phyloP scores from a whole-genome alignment of 2,113 vertebrate species.

The Eubucco bourcierii region DNA sequence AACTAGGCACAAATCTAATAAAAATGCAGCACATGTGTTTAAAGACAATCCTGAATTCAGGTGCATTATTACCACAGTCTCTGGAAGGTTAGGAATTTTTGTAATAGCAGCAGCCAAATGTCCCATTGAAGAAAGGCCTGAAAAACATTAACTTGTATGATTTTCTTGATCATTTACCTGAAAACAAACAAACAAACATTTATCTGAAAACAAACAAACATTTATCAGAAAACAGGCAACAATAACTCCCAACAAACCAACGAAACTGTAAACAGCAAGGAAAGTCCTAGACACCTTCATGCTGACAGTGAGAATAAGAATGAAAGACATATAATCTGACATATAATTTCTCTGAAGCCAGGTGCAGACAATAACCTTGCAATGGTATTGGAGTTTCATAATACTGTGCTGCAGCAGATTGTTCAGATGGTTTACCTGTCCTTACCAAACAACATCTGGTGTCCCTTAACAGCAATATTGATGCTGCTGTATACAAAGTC shows the following conservation, averaged over 20 bases:
- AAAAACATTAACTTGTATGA: background rate
- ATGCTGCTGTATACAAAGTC: conserved; percentile 35
- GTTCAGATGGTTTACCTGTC: background rate
- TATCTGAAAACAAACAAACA: no score
- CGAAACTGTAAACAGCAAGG: background rate
- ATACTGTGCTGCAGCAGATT: background rate
- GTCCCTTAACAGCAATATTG: conserved; percentile 13
- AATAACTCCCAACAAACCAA: background rate
- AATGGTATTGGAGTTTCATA: conserved; percentile 19
- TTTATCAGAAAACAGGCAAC: background rate
- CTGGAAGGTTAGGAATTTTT: background rate
- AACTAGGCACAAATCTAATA: background rate
- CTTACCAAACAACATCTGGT: background rate
- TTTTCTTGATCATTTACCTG: background rate
- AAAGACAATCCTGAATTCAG: background rate
- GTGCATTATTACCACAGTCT: background rate
- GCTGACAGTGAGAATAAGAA: conserved; percentile 35
- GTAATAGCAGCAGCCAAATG: background rate
- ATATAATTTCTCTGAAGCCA: conserved; percentile 42
- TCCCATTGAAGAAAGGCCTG: background rate
- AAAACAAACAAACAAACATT: background rate
- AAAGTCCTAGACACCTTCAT: background rate
- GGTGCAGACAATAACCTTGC: background rate
- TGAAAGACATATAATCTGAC: background rate
- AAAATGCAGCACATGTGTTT: background rate